Evolutionary conservation across 1,140 invertebrate genomes (phyloP), one percentile per base, ranked within the genome.

Genomic region (Ips nitidus): DNA sequence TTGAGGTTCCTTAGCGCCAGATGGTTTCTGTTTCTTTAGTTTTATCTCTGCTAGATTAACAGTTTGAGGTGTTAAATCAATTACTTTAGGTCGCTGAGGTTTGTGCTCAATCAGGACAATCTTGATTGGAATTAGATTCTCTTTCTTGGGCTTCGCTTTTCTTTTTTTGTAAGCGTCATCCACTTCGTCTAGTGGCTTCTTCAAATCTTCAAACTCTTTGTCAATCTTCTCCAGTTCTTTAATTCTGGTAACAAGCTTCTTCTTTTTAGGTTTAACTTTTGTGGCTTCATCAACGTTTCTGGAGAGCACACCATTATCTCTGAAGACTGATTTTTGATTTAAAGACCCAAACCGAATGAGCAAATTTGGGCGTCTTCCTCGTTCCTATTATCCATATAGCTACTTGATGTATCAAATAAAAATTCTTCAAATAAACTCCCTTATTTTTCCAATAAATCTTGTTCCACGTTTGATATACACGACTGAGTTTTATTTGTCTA

Each of bases 241-340:
- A 75, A 91, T 89, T 58, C 91, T 89, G 72, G 88, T 86, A 68
- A 87, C 85, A 53, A 92, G 79, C 76, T 89, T 89, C 58, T 75
- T 75, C 70, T 84, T 84, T 77, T 88, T 90, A 60, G 82, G 87
- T 79, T 86, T 89, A 2, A 84, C 69, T 79, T 87, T 85, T 50
- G 85, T 75, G 1, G 89, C 88, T 82, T 91, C 89, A 79, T 88
- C 84, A 0, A 88, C 81, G 79, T 90, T 91, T 80, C 90, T 82
- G 1, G 89, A 90, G 36, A 91, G 70, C 66, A 88, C 84, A n/a
- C 89, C 90, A 75, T 84, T 83, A 79, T 90, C 82, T 70, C 82
- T 76, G 40, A n/a, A n/a, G n/a, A n/a, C 22, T 22, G 22, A 22
- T 22, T 22, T 22, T 22, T 22, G 22, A 22, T 22, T 22, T 22